phyloP scores from a whole-genome alignment of 2,888 invertebrate genomes.

The Margaritifera margaritifera region DNA sequence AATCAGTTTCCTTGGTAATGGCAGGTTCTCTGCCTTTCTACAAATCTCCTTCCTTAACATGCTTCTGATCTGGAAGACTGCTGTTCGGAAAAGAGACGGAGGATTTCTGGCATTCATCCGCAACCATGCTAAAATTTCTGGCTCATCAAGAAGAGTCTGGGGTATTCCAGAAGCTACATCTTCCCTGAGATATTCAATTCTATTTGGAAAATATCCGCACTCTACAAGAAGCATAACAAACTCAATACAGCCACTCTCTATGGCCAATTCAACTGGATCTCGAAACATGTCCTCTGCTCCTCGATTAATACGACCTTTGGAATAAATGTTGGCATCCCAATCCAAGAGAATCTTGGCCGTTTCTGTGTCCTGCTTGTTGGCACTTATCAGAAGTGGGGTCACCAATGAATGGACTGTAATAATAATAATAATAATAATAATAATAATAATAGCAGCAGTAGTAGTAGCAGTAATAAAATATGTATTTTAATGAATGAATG shows the following conservation, averaged over 20 bases:
- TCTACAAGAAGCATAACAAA: no score
- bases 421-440: neutral
- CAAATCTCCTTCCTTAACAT: conserved; percentile 10
- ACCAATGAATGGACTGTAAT: conserved; percentile 53
- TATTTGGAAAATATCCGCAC: no score
- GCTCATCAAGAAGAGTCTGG: no score
- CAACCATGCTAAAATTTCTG: no score
- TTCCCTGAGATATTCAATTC: no score
- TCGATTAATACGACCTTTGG: conserved; percentile 43
- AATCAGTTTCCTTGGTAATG: conserved; percentile 29
- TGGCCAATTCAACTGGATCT: no score
- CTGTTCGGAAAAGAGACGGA: neutral
- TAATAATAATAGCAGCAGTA: no score
- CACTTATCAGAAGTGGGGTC: conserved; percentile 51
- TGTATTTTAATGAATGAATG: no score
- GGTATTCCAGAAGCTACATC: no score
- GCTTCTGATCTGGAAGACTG: conserved; percentile 14
- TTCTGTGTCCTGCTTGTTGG: conserved; percentile 38
- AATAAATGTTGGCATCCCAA: conserved; percentile 46
- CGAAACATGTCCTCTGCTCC: conserved; percentile 2
- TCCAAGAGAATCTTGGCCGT: conserved; percentile 44
- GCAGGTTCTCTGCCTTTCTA: conserved; percentile 15
- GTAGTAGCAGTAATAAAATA: no score
- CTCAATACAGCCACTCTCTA: no score
- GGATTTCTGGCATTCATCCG: no score